Evolutionary conservation across 2,797 vertebrate species (phyloP), one percentile per base, ranked within the genome.

Genomic region (Phoebastria nigripes): DNA sequence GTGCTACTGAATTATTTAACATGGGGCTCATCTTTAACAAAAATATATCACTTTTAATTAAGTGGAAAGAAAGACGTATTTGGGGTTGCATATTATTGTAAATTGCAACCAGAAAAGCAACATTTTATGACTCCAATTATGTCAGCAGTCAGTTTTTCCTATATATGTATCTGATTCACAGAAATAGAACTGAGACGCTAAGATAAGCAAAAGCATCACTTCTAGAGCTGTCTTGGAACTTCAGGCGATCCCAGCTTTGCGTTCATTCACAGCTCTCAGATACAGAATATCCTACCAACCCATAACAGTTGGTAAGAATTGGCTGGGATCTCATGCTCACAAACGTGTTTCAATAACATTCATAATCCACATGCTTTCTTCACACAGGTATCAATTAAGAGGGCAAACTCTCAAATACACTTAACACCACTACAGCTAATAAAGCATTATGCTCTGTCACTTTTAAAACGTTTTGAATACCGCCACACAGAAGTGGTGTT

Each of bases 1-100:
- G 97, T 95, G 93, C 96, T 97, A 89, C 97, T 98, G 98, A 98
- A 99, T 98, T 98, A 99, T 99, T 98, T 98, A 99, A 97, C 94
- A 95, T 46, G 88, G 96, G 92, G 97, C 96, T 98, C 98, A 97
- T 97, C 95, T 98, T 98, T 97, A 98, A 98, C 97, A 97, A 98
- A 90, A 89, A 93, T 80, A 96, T 82, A 97, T 97, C 97, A 89
- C 97, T 98, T 98, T 96, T 97, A 97, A 97, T 93, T 91, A 95
- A 94, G 86, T 58, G 41, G 78, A 86, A 92, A 88, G 46, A 92
- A 82, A 93, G 33, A 86, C 49, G 37, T 89, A 94, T 84, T 73
- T 5, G 0, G 44, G 29, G 37, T 58, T 74, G 67, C 39, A 39
- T 44, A 58, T 86, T 82, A 62, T 20, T 80, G 67, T 84, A 92